A percentile compares a stretch with the other conserved stretches of the same genome.
Evolutionary conservation across 2,797 vertebrate genomes (phyloP).

Genomic region (Fringilla coelebs): DNA sequence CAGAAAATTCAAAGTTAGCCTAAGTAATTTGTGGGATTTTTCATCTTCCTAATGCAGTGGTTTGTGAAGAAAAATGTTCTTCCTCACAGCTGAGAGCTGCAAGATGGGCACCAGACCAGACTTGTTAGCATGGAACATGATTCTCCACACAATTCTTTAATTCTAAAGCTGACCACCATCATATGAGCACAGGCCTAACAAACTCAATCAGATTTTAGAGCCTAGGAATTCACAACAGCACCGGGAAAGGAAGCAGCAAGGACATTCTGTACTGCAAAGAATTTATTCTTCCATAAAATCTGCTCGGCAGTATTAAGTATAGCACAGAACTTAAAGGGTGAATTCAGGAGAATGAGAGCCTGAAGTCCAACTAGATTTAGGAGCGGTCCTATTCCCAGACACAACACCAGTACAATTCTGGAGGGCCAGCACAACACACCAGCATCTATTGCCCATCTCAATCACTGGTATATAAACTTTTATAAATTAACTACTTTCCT

Average conservation of each 20-base stretch:
- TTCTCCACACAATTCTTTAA: background rate
- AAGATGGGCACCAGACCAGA: background rate
- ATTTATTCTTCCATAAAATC: rapidly evolving
- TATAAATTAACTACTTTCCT: slow-evolving; percentile 14
- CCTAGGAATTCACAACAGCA: background rate
- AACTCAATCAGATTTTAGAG: background rate
- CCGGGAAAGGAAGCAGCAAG: background rate
- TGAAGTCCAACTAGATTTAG: background rate
- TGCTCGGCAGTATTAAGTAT: background rate
- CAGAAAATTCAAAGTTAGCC: background rate
- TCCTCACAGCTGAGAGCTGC: background rate
- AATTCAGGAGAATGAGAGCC: background rate
- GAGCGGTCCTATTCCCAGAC: background rate
- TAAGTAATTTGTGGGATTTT: background rate
- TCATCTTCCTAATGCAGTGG: background rate
- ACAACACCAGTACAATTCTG: background rate
- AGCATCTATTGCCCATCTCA: background rate
- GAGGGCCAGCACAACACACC: background rate
- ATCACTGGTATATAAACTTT: slow-evolving; percentile 11
- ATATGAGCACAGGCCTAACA: background rate
- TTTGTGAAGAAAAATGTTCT: background rate
- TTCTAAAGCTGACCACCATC: background rate
- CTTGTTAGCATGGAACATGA: background rate
- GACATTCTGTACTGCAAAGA: background rate
- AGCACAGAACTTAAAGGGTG: background rate